Evolutionary conservation across 2,113 vertebrate species (phyloP).

Genomic region (Macrotus californicus): DNA sequence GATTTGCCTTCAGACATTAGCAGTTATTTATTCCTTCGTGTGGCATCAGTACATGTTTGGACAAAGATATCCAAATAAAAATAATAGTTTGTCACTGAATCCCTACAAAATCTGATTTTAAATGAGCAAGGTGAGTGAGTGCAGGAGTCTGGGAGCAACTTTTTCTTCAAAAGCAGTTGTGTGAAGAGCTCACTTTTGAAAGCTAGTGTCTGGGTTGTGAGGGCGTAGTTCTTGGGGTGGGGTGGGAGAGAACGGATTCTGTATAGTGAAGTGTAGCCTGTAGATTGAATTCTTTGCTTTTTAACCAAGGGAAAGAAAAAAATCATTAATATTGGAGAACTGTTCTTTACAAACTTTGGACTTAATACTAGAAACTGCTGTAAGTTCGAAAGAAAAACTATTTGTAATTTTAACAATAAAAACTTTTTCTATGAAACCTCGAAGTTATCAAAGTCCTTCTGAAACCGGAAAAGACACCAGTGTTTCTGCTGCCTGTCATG

Average conservation of each 20-base stretch:
- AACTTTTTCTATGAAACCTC: conserved; percentile 28
- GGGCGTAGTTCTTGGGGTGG: background rate
- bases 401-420: conserved; percentile 48
- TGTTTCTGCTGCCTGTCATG: too few relatives aligned
- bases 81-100: background rate
- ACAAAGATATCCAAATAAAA: background rate
- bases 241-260: background rate
- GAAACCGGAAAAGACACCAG: too few relatives aligned
- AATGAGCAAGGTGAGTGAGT: background rate
- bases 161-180: background rate
- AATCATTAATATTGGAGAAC: background rate
- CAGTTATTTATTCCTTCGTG: background rate
- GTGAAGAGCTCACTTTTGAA: background rate
- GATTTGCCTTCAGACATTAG: background rate
- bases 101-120: background rate
- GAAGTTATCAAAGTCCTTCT: background rate
- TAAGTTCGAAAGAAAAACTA: background rate
- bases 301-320: background rate
- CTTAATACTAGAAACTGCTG: background rate
- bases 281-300: background rate
- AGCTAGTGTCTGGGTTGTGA: background rate
- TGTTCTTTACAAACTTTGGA: background rate
- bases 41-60: background rate
- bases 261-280: background rate
- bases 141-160: background rate